Base-by-base conservation (phyloP, 1,140 invertebrate species). In the Venturia canescens region DNA sequence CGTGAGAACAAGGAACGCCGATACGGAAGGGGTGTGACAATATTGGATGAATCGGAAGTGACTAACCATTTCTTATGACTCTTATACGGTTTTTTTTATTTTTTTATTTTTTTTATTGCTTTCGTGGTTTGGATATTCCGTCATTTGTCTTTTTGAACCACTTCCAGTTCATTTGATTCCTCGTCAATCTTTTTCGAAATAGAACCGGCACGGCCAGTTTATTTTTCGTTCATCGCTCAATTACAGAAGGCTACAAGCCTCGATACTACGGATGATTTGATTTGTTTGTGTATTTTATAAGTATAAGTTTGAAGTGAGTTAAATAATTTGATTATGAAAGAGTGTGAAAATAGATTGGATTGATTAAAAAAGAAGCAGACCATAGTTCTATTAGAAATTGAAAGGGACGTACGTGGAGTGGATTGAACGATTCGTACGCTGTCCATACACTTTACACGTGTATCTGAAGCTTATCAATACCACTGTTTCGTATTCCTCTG, bases 181-280 rank as follows among this genome's bases (percentile, higher is more conserved):
- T 74, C 48, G 23, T 74, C 71, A 21, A 26, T n/a, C 16, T 76
- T n/a, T 53, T 3, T n/a, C 50, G 18, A 27, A n/a, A n/a, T 7
- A 1, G 18, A 53, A 7, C 38, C 74, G 53, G 50, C 74, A n/a
- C 16, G 74, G 50, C 53, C 74, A 76, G 74, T 76, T 57, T 57
- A 27, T 31, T 63, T 23, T 34, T 63, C 53, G 53, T 21, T 63
- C 11, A 38, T 74, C n/a, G 69, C 50, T 74, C 72, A 79, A 79
- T 78, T 76, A 63, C 26, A 3, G 27, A 80, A 67, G n/a, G 63
- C 72, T 72, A 34, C 34, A 66, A 34, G 34, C 44, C 53, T 53
- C 67, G 72, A 63, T 74, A 67, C 79, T 53, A 67, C 26, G 6
- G 23, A 66, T 27, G 9, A 66, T 66, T 57, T 38, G 53, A 78